Conservation (phyloP, 2,888 invertebrate genomes). For the Cryptus viduatorius region DNA sequence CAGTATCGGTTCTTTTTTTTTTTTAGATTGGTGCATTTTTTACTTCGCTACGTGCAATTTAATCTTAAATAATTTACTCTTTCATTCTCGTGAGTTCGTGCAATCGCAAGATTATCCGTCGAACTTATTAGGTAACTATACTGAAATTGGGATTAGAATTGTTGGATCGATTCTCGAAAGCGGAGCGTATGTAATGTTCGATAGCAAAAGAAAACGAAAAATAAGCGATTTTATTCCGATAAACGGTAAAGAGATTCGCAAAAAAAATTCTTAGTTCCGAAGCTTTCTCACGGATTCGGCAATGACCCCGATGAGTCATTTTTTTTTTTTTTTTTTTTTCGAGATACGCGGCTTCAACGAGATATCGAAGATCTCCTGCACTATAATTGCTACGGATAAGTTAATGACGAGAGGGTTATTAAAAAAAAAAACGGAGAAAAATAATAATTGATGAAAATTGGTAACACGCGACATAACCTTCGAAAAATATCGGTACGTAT, state of each 20-base stretch:
- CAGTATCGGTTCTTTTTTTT: background rate
- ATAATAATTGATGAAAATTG: too few relatives aligned
- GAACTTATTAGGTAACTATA: slow-evolving; percentile 14
- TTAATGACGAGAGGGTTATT: too few relatives aligned
- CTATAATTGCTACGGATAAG: too few relatives aligned
- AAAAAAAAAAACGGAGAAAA: too few relatives aligned
- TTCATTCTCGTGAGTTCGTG: slow-evolving; percentile 56
- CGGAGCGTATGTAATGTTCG: background rate
- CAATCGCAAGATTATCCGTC: slow-evolving; percentile 40
- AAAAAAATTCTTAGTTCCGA: background rate
- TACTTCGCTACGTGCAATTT: slow-evolving; percentile 54
- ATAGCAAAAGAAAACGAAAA: background rate
- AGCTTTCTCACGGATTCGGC: background rate
- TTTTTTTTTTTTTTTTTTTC: too few relatives aligned
- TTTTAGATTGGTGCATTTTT: background rate
- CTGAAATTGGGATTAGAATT: background rate
- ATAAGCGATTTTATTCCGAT: background rate
- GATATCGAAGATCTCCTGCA: background rate
- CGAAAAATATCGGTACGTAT: too few relatives aligned
- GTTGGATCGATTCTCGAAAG: background rate
- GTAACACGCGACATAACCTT: too few relatives aligned
- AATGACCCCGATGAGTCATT: background rate
- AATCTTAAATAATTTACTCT: slow-evolving; percentile 29
- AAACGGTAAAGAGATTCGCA: background rate
- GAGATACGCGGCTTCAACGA: background rate